phyloP scores from a whole-genome alignment of 2,888 invertebrate species.

The Ennomos fuscantarius region DNA sequence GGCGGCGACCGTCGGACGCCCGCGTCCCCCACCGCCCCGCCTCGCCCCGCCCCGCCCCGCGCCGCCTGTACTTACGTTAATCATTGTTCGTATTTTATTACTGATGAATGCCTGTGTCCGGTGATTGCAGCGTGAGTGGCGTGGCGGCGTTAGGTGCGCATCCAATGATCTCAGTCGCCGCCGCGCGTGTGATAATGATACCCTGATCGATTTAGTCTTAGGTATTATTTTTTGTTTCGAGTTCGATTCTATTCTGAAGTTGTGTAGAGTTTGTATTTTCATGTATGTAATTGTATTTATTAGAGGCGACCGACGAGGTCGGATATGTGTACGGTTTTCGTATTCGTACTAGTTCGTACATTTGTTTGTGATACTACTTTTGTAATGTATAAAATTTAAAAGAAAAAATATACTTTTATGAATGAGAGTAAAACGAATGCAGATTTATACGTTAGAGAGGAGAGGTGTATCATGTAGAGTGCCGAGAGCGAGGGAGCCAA shows the following conservation, averaged over 20 bases:
- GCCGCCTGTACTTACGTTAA: constrained; percentile 67
- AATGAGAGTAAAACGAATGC: constrained; percentile 73
- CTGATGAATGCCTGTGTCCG: constrained; percentile 54
- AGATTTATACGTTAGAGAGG: constrained; percentile 66
- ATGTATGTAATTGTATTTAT: constrained; percentile 81
- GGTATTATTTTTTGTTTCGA: constrained; percentile 81
- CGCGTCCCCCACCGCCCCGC: constrained; percentile 59
- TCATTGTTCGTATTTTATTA: constrained; percentile 69
- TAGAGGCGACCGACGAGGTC: constrained; percentile 71
- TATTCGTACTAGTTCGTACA: constrained; percentile 84
- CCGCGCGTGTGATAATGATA: constrained; percentile 79
- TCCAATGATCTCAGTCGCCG: constrained; percentile 77
- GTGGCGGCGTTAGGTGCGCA: constrained; percentile 69
- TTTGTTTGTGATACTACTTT: constrained; percentile 86
- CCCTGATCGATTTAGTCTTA: constrained; percentile 79
- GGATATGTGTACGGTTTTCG: constrained; percentile 78
- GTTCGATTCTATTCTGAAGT: constrained; percentile 82
- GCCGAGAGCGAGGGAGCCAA: constrained; percentile 61
- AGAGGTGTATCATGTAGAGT: constrained; percentile 61
- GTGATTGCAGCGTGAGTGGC: constrained; percentile 57
- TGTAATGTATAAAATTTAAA: constrained; percentile 83
- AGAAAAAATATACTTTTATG: constrained; percentile 80
- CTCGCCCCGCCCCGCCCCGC: constrained; percentile 63
- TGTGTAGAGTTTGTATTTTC: constrained; percentile 78
- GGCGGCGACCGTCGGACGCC: constrained; percentile 50